Conservation (phyloP, 2,797 vertebrate species). For the Podarcis siculus region DNA sequence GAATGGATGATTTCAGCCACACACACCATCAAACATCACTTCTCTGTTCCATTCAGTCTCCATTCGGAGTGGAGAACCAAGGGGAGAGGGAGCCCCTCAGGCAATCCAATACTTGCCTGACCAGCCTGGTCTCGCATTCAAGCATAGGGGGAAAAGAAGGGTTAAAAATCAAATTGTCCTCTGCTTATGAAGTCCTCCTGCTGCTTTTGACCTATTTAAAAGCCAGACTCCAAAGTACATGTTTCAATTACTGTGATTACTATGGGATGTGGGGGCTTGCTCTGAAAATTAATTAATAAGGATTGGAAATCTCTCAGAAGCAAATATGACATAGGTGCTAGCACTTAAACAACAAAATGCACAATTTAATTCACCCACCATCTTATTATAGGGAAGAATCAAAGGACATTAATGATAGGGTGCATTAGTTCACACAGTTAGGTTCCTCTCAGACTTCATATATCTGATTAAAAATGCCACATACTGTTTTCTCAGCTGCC, state of each 20-base stretch:
- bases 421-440: slow-evolving; percentile 50
- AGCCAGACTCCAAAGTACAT: slow-evolving; percentile 66
- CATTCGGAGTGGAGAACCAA: rapidly evolving
- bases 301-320: slow-evolving; percentile 40
- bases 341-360: slow-evolving; percentile 24
- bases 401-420: slow-evolving; percentile 54
- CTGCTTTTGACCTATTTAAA: slow-evolving; percentile 77
- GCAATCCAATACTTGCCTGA: slow-evolving; percentile 6
- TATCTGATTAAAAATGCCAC: slow-evolving; percentile 26
- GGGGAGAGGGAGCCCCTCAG: not conserved
- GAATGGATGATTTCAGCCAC: slow-evolving; percentile 19
- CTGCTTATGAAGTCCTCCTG: slow-evolving; percentile 68
- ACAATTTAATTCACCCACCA: not conserved
- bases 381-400: slow-evolving; percentile 25
- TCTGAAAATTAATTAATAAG: slow-evolving; percentile 57
- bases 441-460: slow-evolving; percentile 49
- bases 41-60: slow-evolving; percentile 24
- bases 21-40: not conserved
- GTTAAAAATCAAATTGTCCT: slow-evolving; percentile 73
- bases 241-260: slow-evolving; percentile 61
- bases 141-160: slow-evolving; percentile 16
- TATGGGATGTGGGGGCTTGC: slow-evolving; percentile 49
- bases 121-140: slow-evolving; percentile 7
- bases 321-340: not conserved
- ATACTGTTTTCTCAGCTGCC: slow-evolving; percentile 8